Evolutionary conservation across 2,797 vertebrate genomes (phyloP).

Genomic region (Xerus rutilus): DNA sequence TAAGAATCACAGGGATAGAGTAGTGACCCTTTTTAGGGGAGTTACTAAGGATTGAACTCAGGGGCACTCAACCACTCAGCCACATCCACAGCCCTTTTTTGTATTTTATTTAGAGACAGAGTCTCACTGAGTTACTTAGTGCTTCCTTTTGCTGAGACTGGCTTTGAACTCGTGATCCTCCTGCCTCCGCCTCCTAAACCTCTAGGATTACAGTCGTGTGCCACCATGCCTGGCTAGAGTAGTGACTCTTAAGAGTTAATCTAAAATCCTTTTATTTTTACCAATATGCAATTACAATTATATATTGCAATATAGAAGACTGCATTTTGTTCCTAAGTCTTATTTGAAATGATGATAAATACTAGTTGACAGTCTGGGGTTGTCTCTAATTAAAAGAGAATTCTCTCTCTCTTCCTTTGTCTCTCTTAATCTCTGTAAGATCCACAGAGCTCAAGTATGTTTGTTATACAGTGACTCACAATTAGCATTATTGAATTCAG

Average conservation of each 20-base stretch:
- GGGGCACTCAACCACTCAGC: too few relatives aligned
- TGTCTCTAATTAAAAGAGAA: neutral
- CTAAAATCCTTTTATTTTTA: conserved; percentile 3
- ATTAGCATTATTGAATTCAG: conserved; percentile 17
- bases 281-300: neutral
- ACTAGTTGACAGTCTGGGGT: neutral
- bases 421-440: neutral
- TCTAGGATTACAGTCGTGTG: too few relatives aligned
- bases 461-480: neutral
- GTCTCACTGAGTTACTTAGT: too few relatives aligned
- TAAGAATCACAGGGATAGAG: neutral
- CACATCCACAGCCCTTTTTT: too few relatives aligned
- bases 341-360: neutral
- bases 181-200: too few relatives aligned
- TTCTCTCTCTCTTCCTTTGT: neutral
- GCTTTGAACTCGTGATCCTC: too few relatives aligned
- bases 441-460: neutral
- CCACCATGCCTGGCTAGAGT: too few relatives aligned
- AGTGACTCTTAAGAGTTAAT: neutral
- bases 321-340: neutral
- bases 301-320: neutral
- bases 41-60: too few relatives aligned
- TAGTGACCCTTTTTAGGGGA: neutral
- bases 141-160: too few relatives aligned
- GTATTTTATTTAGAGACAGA: too few relatives aligned